A percentile compares a stretch with the other conserved stretches of the same genome.
These are phyloP conservation scores for Antechinus flavipes DNA, from an alignment of 2,113 vertebrate species.

Conservation along the genomic window DNA sequence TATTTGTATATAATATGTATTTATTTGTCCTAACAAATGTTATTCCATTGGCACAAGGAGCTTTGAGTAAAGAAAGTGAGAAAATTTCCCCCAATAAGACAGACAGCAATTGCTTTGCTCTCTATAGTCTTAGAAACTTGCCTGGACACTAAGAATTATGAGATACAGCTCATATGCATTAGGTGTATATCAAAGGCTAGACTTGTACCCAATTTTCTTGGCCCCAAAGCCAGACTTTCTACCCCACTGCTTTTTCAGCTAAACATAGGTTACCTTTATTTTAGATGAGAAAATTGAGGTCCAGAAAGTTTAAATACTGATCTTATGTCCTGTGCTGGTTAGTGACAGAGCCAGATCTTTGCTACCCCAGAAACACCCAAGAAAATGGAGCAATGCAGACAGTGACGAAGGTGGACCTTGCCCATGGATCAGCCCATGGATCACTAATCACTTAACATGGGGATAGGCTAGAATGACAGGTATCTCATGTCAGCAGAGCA, in stretches of 20 bases:
- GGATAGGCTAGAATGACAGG: background rate
- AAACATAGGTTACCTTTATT: background rate
- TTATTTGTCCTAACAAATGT: background rate
- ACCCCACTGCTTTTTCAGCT: background rate
- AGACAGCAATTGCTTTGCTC: background rate
- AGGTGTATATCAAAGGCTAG: background rate
- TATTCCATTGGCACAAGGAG: background rate
- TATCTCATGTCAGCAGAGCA: background rate
- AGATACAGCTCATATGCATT: background rate
- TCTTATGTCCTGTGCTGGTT: background rate
- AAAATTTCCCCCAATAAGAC: no score
- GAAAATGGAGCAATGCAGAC: background rate
- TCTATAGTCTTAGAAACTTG: background rate
- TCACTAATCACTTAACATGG: background rate
- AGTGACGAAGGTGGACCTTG: background rate
- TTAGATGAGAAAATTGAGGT: background rate
- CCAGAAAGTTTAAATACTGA: background rate
- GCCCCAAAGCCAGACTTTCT: background rate
- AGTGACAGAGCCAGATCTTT: background rate
- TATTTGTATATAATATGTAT: background rate
- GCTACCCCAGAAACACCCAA: background rate
- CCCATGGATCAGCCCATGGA: background rate
- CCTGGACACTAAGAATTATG: background rate
- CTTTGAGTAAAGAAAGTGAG: background rate
- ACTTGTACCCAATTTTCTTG: background rate